Conservation (phyloP, 2,888 invertebrate species). For the Hermaeophaga mercurialis region DNA sequence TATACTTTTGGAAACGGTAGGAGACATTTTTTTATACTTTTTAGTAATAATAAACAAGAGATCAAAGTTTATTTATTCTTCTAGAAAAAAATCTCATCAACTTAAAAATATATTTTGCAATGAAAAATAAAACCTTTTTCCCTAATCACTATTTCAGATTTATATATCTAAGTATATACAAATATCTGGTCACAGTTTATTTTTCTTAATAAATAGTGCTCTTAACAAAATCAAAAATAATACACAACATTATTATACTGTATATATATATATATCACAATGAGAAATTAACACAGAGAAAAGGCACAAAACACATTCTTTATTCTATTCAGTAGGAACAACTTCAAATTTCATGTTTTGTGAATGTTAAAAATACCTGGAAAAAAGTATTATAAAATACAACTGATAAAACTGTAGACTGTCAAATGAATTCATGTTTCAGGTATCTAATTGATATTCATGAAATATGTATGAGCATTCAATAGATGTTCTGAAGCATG, state of each 20-base stretch:
- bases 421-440: too few relatives aligned
- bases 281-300: constrained; percentile 19
- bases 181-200: background rate
- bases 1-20: too few relatives aligned
- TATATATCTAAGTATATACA: background rate
- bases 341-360: constrained; percentile 59
- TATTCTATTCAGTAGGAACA: background rate
- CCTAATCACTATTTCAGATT: background rate
- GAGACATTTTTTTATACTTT: too few relatives aligned
- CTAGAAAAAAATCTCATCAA: too few relatives aligned
- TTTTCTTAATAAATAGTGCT: background rate
- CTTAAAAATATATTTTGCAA: too few relatives aligned
- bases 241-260: constrained; percentile 1
- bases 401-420: background rate
- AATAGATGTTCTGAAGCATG: too few relatives aligned
- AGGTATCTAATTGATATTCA: too few relatives aligned
- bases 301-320: constrained; percentile 9
- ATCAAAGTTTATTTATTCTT: too few relatives aligned
- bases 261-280: constrained; percentile 19
- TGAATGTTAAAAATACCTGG: constrained; percentile 70
- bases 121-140: background rate
- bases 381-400: constrained; percentile 30
- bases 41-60: too few relatives aligned
- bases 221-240: background rate
- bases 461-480: too few relatives aligned